Conservation (phyloP, 2,113 vertebrate species). For the Carassius auratus region DNA sequence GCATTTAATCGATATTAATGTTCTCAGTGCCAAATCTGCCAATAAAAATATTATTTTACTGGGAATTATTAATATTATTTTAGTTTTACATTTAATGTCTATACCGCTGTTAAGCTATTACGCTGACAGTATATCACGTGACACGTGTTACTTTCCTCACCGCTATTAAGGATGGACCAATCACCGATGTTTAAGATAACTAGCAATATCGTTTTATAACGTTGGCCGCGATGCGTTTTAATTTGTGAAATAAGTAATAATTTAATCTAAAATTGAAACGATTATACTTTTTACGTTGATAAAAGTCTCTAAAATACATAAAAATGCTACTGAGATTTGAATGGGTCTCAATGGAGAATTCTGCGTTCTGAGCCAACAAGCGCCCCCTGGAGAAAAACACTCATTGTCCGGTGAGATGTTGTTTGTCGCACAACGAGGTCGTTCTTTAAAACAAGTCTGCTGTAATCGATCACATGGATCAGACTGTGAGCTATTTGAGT, state of each 20-base stretch:
- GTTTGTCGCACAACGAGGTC: background rate
- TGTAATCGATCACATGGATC: constrained; percentile 1
- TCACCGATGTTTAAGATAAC: background rate
- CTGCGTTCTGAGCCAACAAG: background rate
- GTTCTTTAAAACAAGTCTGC: constrained; percentile 1
- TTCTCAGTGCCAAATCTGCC: background rate
- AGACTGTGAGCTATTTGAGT: background rate
- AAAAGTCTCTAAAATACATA: background rate
- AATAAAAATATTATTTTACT: too few species aligned
- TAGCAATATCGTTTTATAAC: background rate
- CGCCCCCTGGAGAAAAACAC: background rate
- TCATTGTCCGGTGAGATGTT: background rate
- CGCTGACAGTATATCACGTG: background rate
- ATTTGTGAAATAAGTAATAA: background rate
- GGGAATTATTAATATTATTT: background rate
- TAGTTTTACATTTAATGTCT: too few species aligned
- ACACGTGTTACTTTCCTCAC: background rate
- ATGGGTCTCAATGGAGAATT: background rate
- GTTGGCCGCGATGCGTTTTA: background rate
- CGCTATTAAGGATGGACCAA: background rate
- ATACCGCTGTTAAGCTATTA: background rate
- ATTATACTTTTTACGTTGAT: background rate
- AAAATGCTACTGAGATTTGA: background rate
- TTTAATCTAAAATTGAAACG: background rate
- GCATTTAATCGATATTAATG: background rate